Percentiles rank a stretch among this genome's conserved stretches.
Conservation (phyloP, 2,888 invertebrate species). For the Eutolmus rufibarbis region DNA sequence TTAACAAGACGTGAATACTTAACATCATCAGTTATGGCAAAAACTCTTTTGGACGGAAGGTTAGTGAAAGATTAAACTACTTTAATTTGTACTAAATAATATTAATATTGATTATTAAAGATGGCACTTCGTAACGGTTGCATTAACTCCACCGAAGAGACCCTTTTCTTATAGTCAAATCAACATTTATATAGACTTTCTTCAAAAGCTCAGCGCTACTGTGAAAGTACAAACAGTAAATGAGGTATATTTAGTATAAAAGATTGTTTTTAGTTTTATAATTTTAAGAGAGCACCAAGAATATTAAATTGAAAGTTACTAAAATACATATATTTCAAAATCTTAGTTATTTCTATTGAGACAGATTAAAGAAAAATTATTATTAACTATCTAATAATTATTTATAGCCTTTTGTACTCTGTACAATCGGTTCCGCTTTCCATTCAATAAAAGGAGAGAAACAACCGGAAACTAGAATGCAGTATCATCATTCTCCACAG, state of each 20-base stretch:
- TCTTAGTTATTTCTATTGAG: not conserved
- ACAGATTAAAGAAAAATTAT: not conserved
- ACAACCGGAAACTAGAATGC: conserved; percentile 48
- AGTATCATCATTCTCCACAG: conserved; percentile 55
- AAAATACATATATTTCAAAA: not conserved
- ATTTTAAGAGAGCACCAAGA: not conserved
- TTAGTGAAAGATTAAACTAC: not conserved
- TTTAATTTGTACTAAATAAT: conserved; percentile 1
- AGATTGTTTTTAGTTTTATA: not conserved
- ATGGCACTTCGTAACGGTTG: conserved; percentile 69
- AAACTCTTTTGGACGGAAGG: conserved; percentile 57
- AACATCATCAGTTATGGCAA: conserved; percentile 64
- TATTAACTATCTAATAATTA: not conserved
- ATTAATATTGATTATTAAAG: conserved; percentile 51
- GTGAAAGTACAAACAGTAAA: conserved; percentile 67
- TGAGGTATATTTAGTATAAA: conserved; percentile 61
- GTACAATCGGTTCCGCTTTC: conserved; percentile 61
- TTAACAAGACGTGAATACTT: conserved; percentile 67
- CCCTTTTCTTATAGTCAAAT: conserved; percentile 70
- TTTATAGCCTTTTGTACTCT: conserved; percentile 61
- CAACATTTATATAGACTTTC: conserved; percentile 68
- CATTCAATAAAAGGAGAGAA: conserved; percentile 50
- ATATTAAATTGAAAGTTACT: too few relatives aligned
- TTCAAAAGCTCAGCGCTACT: conserved; percentile 65
- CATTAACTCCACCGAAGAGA: conserved; percentile 63